Evolutionary conservation across 2,888 invertebrate species (phyloP), one percentile per base, ranked within the genome.

Genomic region (Xylocampa areola): DNA sequence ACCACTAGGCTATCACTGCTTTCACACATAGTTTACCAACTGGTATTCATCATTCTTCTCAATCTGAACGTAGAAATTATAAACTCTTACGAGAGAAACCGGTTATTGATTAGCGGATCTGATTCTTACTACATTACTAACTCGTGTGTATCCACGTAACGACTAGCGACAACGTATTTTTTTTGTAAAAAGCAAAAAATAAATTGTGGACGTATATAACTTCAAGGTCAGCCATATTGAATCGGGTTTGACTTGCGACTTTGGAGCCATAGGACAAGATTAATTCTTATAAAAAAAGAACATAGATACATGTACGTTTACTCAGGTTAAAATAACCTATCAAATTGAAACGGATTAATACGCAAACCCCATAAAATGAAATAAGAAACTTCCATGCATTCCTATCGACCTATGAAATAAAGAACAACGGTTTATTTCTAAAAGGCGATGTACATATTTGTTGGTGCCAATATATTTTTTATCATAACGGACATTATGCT

Each of bases 401-500:
- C 29, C 29, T 4, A 11, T 29, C 4, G 29, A 41, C 7, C 39
- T n/a, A 10, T 39, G 21, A 23, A 55, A 55, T 51, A 45, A 64
- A 69, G 73, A 79, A 62, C 82, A 89, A 89, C 89, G 89, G 90
- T 86, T 67, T 63, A 66, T 73, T 69, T 70, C 17, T 73, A 82
- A 77, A 85, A 78, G 84, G 84, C 55, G 68, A 65, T 70, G 79
- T 72, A 70, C 74, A 73, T 67, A 74, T 79, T 72, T 49, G 70
- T 30, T 53, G 62, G 68, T 75, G 73, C 76, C 76, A 80, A 76
- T 83, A 81, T 80, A 81, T 82, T 86, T 82, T 86, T 86, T 76
- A 81, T 44, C 59, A 68, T 92, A 92, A 92, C 92, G 91, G 93
- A 86, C 73, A 76, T 78, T 68, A 66, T 69, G 64, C 86, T 80